These are phyloP conservation scores for Perdita meconis DNA, from an alignment of 2,888 invertebrate genomes.

Conservation along the genomic window DNA sequence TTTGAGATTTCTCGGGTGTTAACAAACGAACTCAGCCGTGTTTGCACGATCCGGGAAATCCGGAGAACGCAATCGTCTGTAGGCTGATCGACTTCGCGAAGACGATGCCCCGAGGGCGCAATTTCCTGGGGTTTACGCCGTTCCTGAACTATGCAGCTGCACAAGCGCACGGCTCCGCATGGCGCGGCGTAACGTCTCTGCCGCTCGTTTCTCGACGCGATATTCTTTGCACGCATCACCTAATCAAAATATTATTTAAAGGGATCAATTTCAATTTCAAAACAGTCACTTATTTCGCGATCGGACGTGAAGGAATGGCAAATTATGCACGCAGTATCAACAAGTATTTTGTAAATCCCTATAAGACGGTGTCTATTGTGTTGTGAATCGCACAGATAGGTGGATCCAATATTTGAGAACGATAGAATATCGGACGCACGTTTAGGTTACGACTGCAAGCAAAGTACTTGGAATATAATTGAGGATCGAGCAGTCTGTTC, in stretches of 20 bases:
- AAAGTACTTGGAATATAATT: no score
- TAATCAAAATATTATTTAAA: slow-evolving; percentile 51
- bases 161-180: slow-evolving; percentile 48
- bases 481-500: no score
- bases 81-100: slow-evolving; percentile 69
- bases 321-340: background rate
- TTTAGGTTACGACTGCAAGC: no score
- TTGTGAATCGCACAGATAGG: no score
- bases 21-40: slow-evolving; percentile 44
- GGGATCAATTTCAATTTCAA: slow-evolving; percentile 17
- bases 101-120: slow-evolving; percentile 70
- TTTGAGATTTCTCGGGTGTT: background rate
- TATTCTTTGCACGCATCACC: slow-evolving; percentile 42
- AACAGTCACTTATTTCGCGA: background rate
- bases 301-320: background rate
- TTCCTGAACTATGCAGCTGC: slow-evolving; percentile 62
- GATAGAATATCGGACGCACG: no score
- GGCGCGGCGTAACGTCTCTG: no score
- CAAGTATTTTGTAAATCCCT: no score
- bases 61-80: slow-evolving; percentile 64
- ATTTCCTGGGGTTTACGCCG: slow-evolving; percentile 69
- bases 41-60: slow-evolving; percentile 63
- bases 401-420: no score
- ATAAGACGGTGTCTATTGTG: no score
- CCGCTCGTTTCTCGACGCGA: slow-evolving; percentile 51